phyloP scores from a whole-genome alignment of 2,888 invertebrate species.

The Melanophora roralis region DNA sequence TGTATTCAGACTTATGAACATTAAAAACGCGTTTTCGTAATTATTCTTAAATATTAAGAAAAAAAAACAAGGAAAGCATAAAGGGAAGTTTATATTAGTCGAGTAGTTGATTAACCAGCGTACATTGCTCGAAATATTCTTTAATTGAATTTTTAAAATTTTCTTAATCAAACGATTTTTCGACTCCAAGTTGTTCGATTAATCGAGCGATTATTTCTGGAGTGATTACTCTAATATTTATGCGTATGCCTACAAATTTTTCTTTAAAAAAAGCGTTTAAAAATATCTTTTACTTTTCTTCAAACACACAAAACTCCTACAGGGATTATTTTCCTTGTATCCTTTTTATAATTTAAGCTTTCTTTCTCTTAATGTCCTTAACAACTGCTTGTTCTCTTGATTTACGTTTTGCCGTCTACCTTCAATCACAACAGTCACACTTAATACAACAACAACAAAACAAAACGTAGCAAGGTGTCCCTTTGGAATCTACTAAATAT shows the following conservation, averaged over 20 bases:
- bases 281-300: conserved; percentile 28
- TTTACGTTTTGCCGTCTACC: neutral
- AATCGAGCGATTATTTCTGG: no score
- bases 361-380: conserved; percentile 12
- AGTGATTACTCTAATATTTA: no score
- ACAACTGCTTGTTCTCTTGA: conserved; percentile 28
- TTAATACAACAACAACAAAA: neutral
- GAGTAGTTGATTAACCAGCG: no score
- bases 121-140: no score
- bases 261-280: conserved; percentile 25
- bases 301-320: neutral
- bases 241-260: conserved; percentile 9
- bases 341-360: neutral
- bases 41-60: no score
- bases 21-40: no score
- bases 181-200: no score
- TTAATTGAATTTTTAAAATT: no score
- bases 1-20: no score
- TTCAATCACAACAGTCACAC: neutral
- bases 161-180: no score
- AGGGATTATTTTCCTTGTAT: neutral
- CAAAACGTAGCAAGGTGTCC: conserved; percentile 43
- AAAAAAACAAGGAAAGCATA: no score
- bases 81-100: no score
- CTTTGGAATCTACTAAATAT: conserved; percentile 60